Conservation (phyloP, 2,797 vertebrate species). For the Tarsius wallacei region DNA sequence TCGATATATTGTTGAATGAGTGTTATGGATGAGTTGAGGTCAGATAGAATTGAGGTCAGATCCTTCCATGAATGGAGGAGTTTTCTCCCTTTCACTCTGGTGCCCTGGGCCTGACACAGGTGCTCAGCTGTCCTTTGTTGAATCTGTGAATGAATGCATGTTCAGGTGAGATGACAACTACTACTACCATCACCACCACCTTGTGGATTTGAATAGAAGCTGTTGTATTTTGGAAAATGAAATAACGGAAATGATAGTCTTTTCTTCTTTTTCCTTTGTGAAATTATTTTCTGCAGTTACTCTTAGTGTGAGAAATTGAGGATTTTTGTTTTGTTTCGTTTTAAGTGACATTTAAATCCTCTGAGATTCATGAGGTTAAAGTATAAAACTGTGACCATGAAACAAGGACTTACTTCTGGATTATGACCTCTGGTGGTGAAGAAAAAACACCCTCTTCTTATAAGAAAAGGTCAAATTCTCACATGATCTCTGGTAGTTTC, state of each 20-base stretch:
- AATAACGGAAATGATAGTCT: conserved; percentile 1
- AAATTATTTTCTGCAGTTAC: conserved; percentile 22
- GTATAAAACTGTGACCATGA: conserved; percentile 21
- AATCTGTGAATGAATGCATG: neutral
- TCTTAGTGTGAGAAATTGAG: conserved; percentile 1
- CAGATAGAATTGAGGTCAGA: neutral
- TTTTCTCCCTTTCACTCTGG: neutral
- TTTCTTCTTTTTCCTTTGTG: neutral
- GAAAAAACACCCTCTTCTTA: conserved; percentile 19
- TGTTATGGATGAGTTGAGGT: neutral
- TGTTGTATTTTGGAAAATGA: conserved; percentile 54
- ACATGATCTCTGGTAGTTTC: conserved; percentile 51
- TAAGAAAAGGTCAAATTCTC: conserved; percentile 48
- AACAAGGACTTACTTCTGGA: conserved; percentile 52
- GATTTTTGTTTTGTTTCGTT: neutral
- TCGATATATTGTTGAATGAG: neutral
- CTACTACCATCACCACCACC: no score
- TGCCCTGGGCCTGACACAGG: neutral
- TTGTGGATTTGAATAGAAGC: neutral
- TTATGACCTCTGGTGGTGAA: conserved; percentile 65
- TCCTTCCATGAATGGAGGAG: neutral
- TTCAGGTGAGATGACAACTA: neutral
- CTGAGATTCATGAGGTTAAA: conserved; percentile 49
- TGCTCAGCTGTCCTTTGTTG: neutral
- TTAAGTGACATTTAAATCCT: conserved; percentile 57